These are phyloP conservation scores for Argentina silus DNA, from an alignment of 2,797 vertebrate genomes.

Conservation along the genomic window DNA sequence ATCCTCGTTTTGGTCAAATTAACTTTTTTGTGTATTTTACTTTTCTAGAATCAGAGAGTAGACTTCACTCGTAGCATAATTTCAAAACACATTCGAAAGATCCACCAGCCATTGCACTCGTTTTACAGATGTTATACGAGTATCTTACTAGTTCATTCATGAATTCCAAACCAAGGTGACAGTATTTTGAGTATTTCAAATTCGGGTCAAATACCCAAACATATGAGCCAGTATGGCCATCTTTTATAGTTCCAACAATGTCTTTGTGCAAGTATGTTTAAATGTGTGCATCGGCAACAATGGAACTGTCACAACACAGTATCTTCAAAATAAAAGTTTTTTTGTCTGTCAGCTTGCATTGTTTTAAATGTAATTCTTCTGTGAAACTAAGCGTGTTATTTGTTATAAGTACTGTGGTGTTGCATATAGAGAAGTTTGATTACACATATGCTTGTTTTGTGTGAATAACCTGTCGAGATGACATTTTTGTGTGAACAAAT, in stretches of 20 bases:
- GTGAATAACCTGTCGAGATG: slow-evolving; percentile 81
- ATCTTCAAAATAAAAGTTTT: slow-evolving; percentile 82
- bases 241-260: slow-evolving; percentile 80
- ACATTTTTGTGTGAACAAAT: slow-evolving; percentile 77
- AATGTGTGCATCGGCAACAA: slow-evolving; percentile 82
- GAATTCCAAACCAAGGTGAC: slow-evolving; percentile 72
- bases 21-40: slow-evolving; percentile 72
- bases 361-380: slow-evolving; percentile 85
- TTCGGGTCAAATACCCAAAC: slow-evolving; percentile 66
- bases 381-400: slow-evolving; percentile 82
- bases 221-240: slow-evolving; percentile 68
- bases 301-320: slow-evolving; percentile 81
- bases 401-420: slow-evolving; percentile 78
- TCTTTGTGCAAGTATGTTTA: slow-evolving; percentile 84
- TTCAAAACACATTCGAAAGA: slow-evolving; percentile 61
- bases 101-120: slow-evolving; percentile 72
- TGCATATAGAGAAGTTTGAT: slow-evolving; percentile 82
- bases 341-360: slow-evolving; percentile 85
- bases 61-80: slow-evolving; percentile 75
- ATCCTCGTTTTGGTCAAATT: slow-evolving; percentile 70
- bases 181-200: slow-evolving; percentile 71
- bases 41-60: slow-evolving; percentile 74
- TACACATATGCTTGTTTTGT: slow-evolving; percentile 84
- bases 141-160: slow-evolving; percentile 62
- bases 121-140: slow-evolving; percentile 65